Evolutionary conservation across 2,797 vertebrate species (phyloP).

Genomic region (Leucoraja ocellata): DNA sequence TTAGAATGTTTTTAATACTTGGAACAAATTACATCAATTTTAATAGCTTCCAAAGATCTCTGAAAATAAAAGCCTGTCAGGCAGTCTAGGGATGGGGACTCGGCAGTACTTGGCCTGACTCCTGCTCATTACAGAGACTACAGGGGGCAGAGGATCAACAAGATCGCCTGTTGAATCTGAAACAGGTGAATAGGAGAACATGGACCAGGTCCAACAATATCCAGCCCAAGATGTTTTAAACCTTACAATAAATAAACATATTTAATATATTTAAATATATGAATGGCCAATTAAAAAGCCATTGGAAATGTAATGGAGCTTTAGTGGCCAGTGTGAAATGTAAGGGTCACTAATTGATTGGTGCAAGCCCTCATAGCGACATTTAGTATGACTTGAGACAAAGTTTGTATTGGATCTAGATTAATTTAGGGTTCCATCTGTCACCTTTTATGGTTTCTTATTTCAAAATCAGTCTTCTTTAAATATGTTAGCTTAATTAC

Average conservation of each 20-base stretch:
- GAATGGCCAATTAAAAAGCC: background rate
- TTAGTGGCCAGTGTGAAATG: no score
- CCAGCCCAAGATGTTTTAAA: background rate
- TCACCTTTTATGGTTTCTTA: background rate
- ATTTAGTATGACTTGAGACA: background rate
- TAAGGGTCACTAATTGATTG: background rate
- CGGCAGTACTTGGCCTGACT: no score
- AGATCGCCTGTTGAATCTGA: no score
- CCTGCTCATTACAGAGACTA: no score
- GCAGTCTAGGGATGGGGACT: no score
- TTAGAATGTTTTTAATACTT: no score
- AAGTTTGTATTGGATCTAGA: background rate
- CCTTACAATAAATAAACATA: background rate
- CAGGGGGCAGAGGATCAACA: no score
- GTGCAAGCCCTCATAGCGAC: background rate
- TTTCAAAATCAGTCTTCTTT: background rate
- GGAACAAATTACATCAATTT: no score
- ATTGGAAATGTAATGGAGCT: background rate
- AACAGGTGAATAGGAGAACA: background rate
- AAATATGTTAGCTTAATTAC: background rate
- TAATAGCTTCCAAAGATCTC: no score
- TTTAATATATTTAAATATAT: no score
- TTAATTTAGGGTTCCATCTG: background rate
- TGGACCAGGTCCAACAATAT: background rate
- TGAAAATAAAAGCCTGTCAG: no score